A percentile compares a stretch with the other conserved stretches of the same genome.
Conservation (phyloP, 1,140 invertebrate genomes). For the Periplaneta americana region DNA sequence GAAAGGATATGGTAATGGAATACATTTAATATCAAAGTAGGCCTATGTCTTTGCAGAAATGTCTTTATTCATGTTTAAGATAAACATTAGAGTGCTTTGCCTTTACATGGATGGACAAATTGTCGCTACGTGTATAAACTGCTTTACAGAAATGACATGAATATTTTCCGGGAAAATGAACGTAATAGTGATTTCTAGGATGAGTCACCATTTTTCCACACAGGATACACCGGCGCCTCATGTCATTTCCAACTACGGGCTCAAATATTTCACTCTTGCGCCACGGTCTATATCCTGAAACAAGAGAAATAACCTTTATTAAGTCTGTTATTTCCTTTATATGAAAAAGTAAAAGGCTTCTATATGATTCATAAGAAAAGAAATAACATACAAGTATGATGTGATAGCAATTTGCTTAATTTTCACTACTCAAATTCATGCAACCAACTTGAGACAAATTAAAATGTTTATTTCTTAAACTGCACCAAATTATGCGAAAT, state of each 20-base stretch:
- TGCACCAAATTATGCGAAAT: no score
- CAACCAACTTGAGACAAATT: neutral
- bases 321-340: neutral
- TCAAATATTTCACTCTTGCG: constrained; percentile 13
- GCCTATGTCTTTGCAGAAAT: no score
- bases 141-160: constrained; percentile 77
- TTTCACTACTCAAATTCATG: neutral
- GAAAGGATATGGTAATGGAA: no score
- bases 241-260: constrained; percentile 27
- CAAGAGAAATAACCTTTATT: neutral
- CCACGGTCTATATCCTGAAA: constrained; percentile 11
- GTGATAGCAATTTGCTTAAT: neutral
- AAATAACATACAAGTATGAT: neutral
- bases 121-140: constrained; percentile 80
- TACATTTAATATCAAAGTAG: no score
- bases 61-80: no score
- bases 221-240: constrained; percentile 69
- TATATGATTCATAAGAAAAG: neutral
- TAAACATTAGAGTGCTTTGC: constrained; percentile 59
- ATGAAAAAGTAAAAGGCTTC: neutral
- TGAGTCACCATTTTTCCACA: constrained; percentile 82
- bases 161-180: constrained; percentile 70
- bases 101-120: constrained; percentile 66
- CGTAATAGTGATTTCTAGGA: constrained; percentile 81
- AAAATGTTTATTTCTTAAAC: no score